Percentiles rank a stretch among this genome's conserved stretches.
These are phyloP conservation scores for Physella acuta DNA, from an alignment of 1,140 invertebrate genomes.

Conservation along the genomic window DNA sequence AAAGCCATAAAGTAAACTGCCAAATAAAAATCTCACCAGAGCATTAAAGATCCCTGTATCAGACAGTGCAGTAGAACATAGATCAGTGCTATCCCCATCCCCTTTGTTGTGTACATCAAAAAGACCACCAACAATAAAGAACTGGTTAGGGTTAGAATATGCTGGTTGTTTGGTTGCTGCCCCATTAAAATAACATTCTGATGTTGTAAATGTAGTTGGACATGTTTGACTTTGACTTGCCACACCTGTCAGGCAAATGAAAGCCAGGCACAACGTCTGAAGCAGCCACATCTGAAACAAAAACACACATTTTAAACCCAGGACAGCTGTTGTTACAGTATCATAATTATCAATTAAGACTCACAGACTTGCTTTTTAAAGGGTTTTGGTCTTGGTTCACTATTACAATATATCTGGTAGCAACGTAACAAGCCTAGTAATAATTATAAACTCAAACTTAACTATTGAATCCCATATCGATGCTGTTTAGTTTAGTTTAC, in stretches of 20 bases:
- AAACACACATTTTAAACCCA: not conserved
- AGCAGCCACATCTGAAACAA: not conserved
- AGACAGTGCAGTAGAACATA: slow-evolving; percentile 28
- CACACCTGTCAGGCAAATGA: slow-evolving; percentile 4
- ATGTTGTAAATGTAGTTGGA: not conserved
- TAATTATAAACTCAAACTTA: no score
- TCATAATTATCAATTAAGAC: not conserved
- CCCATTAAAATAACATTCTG: slow-evolving; percentile 2
- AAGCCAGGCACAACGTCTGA: not conserved
- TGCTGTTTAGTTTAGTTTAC: no score
- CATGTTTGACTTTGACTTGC: not conserved
- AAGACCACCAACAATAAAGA: slow-evolving; percentile 44
- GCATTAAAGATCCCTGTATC: slow-evolving; percentile 28
- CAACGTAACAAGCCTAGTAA: not conserved
- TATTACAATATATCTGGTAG: not conserved
- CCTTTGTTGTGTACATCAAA: slow-evolving; percentile 42
- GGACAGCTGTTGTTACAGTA: not conserved
- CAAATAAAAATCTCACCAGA: slow-evolving; percentile 6
- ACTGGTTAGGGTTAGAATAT: slow-evolving; percentile 21
- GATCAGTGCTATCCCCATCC: slow-evolving; percentile 28
- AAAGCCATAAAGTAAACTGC: no score
- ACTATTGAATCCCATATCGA: no score
- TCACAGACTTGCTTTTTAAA: no score
- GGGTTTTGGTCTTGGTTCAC: not conserved
- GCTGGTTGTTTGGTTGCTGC: slow-evolving; percentile 22